phyloP scores from a whole-genome alignment of 64 coral and sea anemone species.

The Hydrozoanthus tunicans region DNA sequence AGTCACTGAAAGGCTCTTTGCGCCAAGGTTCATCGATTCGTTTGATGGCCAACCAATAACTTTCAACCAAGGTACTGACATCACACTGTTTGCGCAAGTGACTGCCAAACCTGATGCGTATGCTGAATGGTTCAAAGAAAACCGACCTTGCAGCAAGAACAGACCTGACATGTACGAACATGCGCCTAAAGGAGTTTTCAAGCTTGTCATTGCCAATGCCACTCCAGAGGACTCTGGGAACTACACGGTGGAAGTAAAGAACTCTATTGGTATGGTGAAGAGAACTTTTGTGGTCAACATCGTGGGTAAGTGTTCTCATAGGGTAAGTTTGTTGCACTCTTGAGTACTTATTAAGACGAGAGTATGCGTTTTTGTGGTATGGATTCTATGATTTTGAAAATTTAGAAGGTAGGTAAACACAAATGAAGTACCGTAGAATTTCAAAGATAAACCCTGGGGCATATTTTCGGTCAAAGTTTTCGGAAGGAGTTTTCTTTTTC shows the following conservation, averaged over 20 bases:
- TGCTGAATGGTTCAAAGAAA: slow-evolving; percentile 84
- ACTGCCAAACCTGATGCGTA: slow-evolving; percentile 73
- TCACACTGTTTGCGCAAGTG: slow-evolving; percentile 68
- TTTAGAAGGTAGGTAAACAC: neutral
- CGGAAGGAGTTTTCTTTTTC: too few species aligned
- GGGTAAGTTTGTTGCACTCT: neutral
- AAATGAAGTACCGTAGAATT: too few species aligned
- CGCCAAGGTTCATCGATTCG: slow-evolving; percentile 67
- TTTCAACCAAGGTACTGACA: slow-evolving; percentile 70
- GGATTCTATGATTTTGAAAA: neutral
- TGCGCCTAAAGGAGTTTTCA: slow-evolving; percentile 69
- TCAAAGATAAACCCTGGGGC: too few species aligned
- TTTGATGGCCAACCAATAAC: slow-evolving; percentile 53
- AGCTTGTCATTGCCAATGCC: slow-evolving; percentile 66
- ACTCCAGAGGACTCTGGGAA: slow-evolving; percentile 75
- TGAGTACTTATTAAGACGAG: neutral
- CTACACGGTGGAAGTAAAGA: slow-evolving; percentile 76
- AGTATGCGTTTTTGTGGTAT: neutral
- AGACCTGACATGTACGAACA: slow-evolving; percentile 69
- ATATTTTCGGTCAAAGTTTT: too few species aligned
- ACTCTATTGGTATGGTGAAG: slow-evolving; percentile 65
- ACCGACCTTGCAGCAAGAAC: slow-evolving; percentile 60
- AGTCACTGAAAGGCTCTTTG: slow-evolving; percentile 65
- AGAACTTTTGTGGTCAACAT: slow-evolving; percentile 78
- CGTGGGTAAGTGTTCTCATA: slow-evolving; percentile 48